These are phyloP conservation scores for Sebastes alutus DNA, from an alignment of 2,797 vertebrate genomes.

Conservation along the genomic window DNA sequence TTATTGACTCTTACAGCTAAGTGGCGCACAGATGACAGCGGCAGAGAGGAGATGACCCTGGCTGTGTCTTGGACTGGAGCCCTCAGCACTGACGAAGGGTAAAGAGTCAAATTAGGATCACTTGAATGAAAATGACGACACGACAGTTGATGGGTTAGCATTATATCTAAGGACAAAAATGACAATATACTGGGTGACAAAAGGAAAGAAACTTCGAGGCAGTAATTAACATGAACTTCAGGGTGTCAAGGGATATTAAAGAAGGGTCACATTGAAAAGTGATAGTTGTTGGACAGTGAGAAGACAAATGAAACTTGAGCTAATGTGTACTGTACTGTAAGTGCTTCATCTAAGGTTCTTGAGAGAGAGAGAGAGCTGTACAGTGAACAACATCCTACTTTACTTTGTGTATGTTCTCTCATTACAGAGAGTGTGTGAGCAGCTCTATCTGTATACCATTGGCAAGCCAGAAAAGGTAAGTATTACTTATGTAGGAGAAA, in stretches of 20 bases:
- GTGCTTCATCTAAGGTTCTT: neutral
- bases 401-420: constrained; percentile 22
- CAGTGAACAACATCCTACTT: neutral
- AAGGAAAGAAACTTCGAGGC: neutral
- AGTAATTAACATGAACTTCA: neutral
- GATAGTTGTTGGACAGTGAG: neutral
- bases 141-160: neutral
- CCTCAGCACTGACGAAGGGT: constrained; percentile 93
- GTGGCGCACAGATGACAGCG: constrained; percentile 91
- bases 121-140: neutral
- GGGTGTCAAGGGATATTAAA: neutral
- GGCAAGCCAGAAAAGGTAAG: constrained; percentile 97
- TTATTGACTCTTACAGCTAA: constrained; percentile 79
- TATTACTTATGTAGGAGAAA: neutral
- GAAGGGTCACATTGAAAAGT: neutral
- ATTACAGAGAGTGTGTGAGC: constrained; percentile 89
- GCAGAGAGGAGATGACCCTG: constrained; percentile 95
- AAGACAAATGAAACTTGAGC: neutral
- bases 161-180: neutral
- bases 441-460: constrained; percentile 93
- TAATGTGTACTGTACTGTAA: neutral
- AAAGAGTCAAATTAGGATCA: constrained; percentile 40
- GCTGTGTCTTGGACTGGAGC: constrained; percentile 92
- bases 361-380: neutral
- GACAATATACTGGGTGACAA: neutral